phyloP scores from a whole-genome alignment of 2,888 invertebrate species.

The Cancer borealis region DNA sequence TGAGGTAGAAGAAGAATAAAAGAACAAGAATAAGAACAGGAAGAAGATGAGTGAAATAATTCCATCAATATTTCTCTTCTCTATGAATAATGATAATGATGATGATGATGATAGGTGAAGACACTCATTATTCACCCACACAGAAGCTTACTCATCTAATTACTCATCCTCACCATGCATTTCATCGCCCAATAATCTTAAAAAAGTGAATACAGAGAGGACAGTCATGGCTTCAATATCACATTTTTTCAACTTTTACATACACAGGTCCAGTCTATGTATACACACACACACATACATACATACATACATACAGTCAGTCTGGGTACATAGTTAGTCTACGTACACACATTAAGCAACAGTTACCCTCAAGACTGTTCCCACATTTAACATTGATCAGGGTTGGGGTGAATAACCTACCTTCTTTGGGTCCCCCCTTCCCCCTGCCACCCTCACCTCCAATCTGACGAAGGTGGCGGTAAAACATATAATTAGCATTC shows the following conservation, averaged over 20 bases:
- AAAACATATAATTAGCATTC: background rate
- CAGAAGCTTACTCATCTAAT: no score
- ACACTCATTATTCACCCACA: no score
- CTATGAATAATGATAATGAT: no score
- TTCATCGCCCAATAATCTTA: no score
- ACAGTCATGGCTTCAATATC: no score
- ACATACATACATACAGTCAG: background rate
- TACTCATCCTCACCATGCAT: no score
- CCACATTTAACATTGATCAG: background rate
- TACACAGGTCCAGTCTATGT: background rate
- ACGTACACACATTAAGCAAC: background rate
- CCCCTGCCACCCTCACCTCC: constrained; percentile 9
- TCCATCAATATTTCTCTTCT: no score
- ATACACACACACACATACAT: constrained; percentile 10
- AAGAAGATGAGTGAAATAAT: no score
- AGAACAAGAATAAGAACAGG: no score
- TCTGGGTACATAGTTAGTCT: background rate
- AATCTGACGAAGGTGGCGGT: background rate
- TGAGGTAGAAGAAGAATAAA: no score
- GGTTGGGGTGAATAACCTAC: constrained; percentile 16
- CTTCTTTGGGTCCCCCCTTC: constrained; percentile 28
- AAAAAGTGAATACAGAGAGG: no score
- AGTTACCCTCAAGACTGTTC: background rate
- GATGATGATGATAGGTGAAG: no score
- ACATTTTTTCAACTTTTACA: background rate